These are phyloP conservation scores for Lates calcarifer DNA, from an alignment of 2,113 vertebrate species.

Conservation along the genomic window DNA sequence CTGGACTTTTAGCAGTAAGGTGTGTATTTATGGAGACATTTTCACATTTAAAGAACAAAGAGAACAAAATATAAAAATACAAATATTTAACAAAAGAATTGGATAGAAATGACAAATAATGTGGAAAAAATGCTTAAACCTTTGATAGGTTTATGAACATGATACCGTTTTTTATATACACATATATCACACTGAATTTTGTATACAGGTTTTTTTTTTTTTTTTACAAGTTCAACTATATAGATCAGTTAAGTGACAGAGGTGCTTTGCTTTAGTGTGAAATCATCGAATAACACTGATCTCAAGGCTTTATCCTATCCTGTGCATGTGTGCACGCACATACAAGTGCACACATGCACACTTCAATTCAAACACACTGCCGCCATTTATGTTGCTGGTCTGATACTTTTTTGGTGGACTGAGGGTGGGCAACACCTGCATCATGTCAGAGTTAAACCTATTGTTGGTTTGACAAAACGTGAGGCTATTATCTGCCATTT, in stretches of 20 bases:
- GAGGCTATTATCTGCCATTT: not conserved
- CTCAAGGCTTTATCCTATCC: not conserved
- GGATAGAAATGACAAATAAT: slow-evolving; percentile 34
- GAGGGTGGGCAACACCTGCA: not conserved
- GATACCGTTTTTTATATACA: slow-evolving; percentile 39
- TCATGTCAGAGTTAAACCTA: not conserved
- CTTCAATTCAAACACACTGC: not conserved
- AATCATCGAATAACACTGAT: slow-evolving; percentile 21
- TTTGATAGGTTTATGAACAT: slow-evolving; percentile 54
- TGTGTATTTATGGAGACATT: slow-evolving; percentile 36
- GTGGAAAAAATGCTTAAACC: slow-evolving; percentile 6
- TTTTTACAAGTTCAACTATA: slow-evolving; percentile 65
- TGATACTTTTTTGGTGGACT: not conserved
- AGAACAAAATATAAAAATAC: slow-evolving; percentile 32
- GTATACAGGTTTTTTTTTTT: slow-evolving; percentile 63
- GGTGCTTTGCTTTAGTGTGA: slow-evolving; percentile 25
- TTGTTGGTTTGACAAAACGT: not conserved
- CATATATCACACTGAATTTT: slow-evolving; percentile 41
- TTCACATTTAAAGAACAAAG: slow-evolving; percentile 66
- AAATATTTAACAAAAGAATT: slow-evolving; percentile 32
- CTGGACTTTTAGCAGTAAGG: slow-evolving; percentile 20
- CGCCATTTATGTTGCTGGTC: not conserved
- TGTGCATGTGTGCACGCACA: too few species aligned
- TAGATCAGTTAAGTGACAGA: slow-evolving; percentile 26
- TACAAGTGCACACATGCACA: not conserved